Evolutionary conservation across 2,797 vertebrate species (phyloP), one percentile per base, ranked within the genome.

Genomic region (Anabacerthia variegaticeps): DNA sequence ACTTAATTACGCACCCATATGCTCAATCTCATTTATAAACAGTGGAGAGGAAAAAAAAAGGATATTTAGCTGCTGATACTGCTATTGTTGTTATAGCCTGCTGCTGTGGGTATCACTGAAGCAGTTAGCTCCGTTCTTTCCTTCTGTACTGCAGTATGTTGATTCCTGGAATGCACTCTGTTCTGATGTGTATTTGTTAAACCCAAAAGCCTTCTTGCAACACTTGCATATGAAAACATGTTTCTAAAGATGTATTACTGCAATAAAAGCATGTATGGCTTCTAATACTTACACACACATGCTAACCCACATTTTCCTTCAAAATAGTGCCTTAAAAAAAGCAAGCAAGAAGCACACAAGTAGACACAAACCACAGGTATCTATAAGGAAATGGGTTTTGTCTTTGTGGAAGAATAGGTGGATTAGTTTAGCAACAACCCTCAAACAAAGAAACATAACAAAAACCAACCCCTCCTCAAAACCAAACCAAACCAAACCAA

Each of bases 1-100:
- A 91, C 89, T 94, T 98, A 98, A 98, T 98, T 98, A 97, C 52
- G 4, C 96, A 93, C 92, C 98, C 98, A 97, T 98, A 98, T 98
- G 97, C 91, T 98, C 80, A 10, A 79, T 96, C 97, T 95, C 95
- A 95, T 97, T 97, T 98, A 96, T 97, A 97, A 97, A 96, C 88
- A 89, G 61, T 46, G 37, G 81, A 92, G 71, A 65, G 43, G 4
- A 62, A 34, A 66, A 67, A 34, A 72, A 95, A 92, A 92, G 34
- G 75, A 71, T 85, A 91, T 95, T 97, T 89, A 97, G 89, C 95
- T 97, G 97, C 92, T 95, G 96, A 89, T 97, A 20, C 85, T 75
- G 94, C 92, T 86, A 43, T 74, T 95, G 92, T 91, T 97, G 94
- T 95, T 96, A 77, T 67, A 90, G 84, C 97, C 97, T 97, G 97